Base-by-base conservation (phyloP, 1,140 invertebrate species). In the Yoshiicerus persimilis region DNA sequence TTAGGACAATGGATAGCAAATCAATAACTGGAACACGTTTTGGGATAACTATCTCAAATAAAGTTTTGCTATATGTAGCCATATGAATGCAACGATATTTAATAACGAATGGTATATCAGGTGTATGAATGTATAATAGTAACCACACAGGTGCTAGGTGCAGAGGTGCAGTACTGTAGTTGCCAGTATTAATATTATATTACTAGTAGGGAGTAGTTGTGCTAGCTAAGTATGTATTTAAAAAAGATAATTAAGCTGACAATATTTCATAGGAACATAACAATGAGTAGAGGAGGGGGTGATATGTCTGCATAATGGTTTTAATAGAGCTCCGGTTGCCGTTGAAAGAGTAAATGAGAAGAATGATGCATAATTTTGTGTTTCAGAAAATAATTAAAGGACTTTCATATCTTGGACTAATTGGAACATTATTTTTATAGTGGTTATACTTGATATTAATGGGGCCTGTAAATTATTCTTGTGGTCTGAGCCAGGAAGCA, bases 391-490 rank as follows among this genome's bases (percentile, higher is more conserved):
- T 87, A 87, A 87, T 87, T 87, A 87, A 62, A 66, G 66, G 86
- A 87, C 20, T 64, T 87, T 70, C 36, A 32, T n/a, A 32, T 38
- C 38, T 66, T 23, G n/a, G 9, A 47, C 87, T 84, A 87, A 87
- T 87, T 87, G 77, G 56, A 84, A 64, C 87, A 87, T 87, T 87
- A 87, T 87, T 87, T 87, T 87, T 87, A 84, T 87, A 84, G 77
- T 70, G 32, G 23, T 84, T 80, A 56, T 66, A 84, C 38, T 66
- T 87, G 77, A 87, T 84, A 84, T 84, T 87, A 84, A 84, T 87
- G 64, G 39, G 27, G 34, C 2, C 32, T 75, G 62, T 87, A 77
- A 36, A 87, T 87, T 87, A 86, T 64, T 36, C 47, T 64, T 64
- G 84, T 36, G 84, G 84, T 66, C 34, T 27, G 25, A 34, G 27